Evolutionary conservation across 1,140 invertebrate species (phyloP).

Genomic region (Antheraea pernyi): DNA sequence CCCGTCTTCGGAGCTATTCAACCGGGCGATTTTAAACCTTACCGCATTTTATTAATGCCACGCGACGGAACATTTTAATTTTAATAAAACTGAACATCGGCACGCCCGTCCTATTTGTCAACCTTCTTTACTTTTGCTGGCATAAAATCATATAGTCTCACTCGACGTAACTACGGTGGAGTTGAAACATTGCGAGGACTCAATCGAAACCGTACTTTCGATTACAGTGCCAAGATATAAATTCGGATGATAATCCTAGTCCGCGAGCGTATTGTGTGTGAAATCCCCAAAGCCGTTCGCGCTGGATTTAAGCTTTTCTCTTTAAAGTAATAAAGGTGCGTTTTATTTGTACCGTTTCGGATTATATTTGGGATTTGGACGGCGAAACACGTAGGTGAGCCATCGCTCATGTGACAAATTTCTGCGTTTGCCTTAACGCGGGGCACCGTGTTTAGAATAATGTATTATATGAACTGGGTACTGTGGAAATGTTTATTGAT

Average conservation of each 20-base stretch:
- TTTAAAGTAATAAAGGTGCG: slow-evolving; percentile 76
- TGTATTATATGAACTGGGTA: slow-evolving; percentile 55
- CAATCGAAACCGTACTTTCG: slow-evolving; percentile 65
- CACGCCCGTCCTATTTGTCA: slow-evolving; percentile 75
- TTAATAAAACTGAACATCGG: slow-evolving; percentile 76
- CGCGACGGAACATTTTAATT: slow-evolving; percentile 69
- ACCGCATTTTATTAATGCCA: slow-evolving; percentile 62
- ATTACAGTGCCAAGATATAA: slow-evolving; percentile 67
- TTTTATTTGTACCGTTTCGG: slow-evolving; percentile 67
- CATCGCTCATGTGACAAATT: slow-evolving; percentile 79
- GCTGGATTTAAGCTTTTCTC: slow-evolving; percentile 69
- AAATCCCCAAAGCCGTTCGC: slow-evolving; percentile 54
- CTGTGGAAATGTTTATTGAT: slow-evolving; percentile 61
- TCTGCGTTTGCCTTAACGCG: slow-evolving; percentile 77
- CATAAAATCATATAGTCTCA: slow-evolving; percentile 73
- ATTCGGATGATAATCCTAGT: slow-evolving; percentile 60
- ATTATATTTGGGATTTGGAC: slow-evolving; percentile 75
- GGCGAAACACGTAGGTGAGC: slow-evolving; percentile 76
- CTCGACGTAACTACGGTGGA: slow-evolving; percentile 48
- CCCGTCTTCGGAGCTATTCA: slow-evolving; percentile 30
- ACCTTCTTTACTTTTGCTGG: slow-evolving; percentile 76
- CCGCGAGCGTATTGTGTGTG: slow-evolving; percentile 53
- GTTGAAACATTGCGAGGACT: slow-evolving; percentile 20
- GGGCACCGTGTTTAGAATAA: slow-evolving; percentile 75
- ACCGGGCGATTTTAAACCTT: slow-evolving; percentile 55